Base-by-base conservation (phyloP, 2,113 vertebrate genomes). In the Clarias macrocephalus region DNA sequence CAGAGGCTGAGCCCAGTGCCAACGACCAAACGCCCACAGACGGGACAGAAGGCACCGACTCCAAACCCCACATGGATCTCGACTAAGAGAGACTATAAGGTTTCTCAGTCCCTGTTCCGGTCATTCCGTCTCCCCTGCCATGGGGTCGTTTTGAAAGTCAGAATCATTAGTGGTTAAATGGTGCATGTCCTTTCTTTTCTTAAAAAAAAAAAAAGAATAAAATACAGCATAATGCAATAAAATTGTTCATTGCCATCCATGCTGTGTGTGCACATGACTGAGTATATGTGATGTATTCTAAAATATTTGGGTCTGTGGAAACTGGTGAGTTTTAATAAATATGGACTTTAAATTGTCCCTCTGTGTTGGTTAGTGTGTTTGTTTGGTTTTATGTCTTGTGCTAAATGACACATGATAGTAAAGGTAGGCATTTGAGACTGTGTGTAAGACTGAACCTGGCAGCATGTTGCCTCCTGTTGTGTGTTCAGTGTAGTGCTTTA, bases 61-160 rank as follows among this genome's bases (percentile, higher is more conserved):
- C 94, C 94, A 99, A 98, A 92, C 97, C 98, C 0, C 97, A 98
- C 30, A 99, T 99, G 98, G 98, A 99, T 96, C 98, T 99, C 93
- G 97, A 99, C 92, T 96, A 93, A 94, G 86, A 73, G 82, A 80
- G 79, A 84, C 79, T 81, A 75, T 80, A 68, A 93, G 91, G 91
- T 85, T 88, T 89, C 83, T 75, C 84, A 60, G 77, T 86, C 72
- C 33, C 88, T 81, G 76, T 79, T 87, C 59, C 37, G 11, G 76
- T 87, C 87, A 89, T 86, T 89, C 87, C 90, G 85, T 77, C 54
- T 23, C 86, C 76, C 54, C 88, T 48, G 11, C 70, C 84, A 62
- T 81, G 37, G 82, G 86, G 81, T 85, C 75, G 70, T 66, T 86
- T 84, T 86, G 76, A 73, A 70, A 88, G 57, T 79, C 77, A 33